Base-by-base conservation (phyloP, 2,113 vertebrate genomes). In the Falcunculus frontatus region DNA sequence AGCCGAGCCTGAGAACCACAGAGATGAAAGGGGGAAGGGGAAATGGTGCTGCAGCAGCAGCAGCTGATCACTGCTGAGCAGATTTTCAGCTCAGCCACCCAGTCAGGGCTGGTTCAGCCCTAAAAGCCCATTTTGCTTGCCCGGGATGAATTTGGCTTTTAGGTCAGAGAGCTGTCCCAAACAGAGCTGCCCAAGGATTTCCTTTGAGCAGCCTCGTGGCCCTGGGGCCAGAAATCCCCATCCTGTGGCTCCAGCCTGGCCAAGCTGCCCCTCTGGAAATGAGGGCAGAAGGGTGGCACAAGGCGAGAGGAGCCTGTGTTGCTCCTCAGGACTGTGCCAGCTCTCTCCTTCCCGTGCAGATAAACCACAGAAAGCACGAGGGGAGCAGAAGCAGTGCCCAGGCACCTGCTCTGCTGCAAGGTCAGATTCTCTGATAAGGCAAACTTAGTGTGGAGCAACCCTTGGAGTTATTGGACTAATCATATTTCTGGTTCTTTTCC, bases 11-110 rank as follows among this genome's bases (percentile, higher is more conserved):
- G 65, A 44, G 80, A 92, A 95, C 33, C 55, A 47, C 53, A 94
- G 84, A 89, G 87, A 80, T 55, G 53, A 80, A 94, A 93, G 33
- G 6, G 68, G 44, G 64, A 90, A 94, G 86, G 87, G 87, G 59
- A 87, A 85, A 76, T 29, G 55, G 57, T 50, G 53, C 84, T 52
- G 19, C 37, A 25, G 33, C 62, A 62, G 33, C 67, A 62, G 46
- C 15, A 75, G 37, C 78, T 68, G 74, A 32, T 46, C 52, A 6
- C 73, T 49, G 16, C 56, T 82, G 27, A 46, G 79, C 19, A 2
- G 20, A 32, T 63, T 63, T 63, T 15, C 52, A 78, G 57, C 57
- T 68, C 73, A 84, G 25, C 25, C 60, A 26, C 69, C 13, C n/a
- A 16, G 32, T 1, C 60, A 25, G 32, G 33, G 4, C 55, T 23